phyloP scores from a whole-genome alignment of 2,797 vertebrate genomes.

The Chaenodraco wilsoni region DNA sequence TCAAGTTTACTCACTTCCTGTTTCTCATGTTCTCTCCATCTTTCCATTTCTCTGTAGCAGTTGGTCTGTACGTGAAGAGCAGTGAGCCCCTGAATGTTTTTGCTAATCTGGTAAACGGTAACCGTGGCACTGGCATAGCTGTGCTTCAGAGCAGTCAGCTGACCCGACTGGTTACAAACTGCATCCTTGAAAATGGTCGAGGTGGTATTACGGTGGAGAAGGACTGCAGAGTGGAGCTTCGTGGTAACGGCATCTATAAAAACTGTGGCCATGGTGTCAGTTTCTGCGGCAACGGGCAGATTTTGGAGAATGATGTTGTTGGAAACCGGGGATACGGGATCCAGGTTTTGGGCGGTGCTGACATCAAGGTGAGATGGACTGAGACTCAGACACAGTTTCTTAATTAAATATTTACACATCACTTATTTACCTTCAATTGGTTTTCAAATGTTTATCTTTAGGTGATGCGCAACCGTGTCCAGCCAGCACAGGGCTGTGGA shows the following conservation, averaged over 20 bases:
- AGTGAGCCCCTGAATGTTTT: slow-evolving; percentile 88
- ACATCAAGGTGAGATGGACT: slow-evolving; percentile 85
- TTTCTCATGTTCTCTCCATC: background rate
- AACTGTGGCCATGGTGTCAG: slow-evolving; percentile 88
- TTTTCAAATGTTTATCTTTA: slow-evolving; percentile 54
- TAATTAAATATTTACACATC: background rate
- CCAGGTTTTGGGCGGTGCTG: slow-evolving; percentile 84
- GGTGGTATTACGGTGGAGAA: slow-evolving; percentile 87
- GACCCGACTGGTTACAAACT: slow-evolving; percentile 88
- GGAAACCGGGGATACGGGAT: slow-evolving; percentile 88
- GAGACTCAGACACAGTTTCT: background rate
- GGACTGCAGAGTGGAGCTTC: slow-evolving; percentile 89
- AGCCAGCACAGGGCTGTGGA: slow-evolving; percentile 86
- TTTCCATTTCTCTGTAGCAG: slow-evolving; percentile 76
- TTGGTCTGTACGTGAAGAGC: slow-evolving; percentile 92
- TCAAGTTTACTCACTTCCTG: background rate
- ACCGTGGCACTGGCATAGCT: slow-evolving; percentile 84
- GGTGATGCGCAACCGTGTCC: slow-evolving; percentile 91
- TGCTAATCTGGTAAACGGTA: slow-evolving; percentile 88
- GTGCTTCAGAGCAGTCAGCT: slow-evolving; percentile 91
- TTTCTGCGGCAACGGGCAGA: slow-evolving; percentile 86
- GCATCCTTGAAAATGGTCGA: slow-evolving; percentile 87
- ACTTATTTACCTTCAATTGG: background rate
- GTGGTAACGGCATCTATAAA: slow-evolving; percentile 91
- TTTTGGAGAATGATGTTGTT: slow-evolving; percentile 90